A percentile compares a stretch with the other conserved stretches of the same genome.
phyloP scores from a whole-genome alignment of 2,113 vertebrate genomes.

The Amblyopsis rosae region DNA sequence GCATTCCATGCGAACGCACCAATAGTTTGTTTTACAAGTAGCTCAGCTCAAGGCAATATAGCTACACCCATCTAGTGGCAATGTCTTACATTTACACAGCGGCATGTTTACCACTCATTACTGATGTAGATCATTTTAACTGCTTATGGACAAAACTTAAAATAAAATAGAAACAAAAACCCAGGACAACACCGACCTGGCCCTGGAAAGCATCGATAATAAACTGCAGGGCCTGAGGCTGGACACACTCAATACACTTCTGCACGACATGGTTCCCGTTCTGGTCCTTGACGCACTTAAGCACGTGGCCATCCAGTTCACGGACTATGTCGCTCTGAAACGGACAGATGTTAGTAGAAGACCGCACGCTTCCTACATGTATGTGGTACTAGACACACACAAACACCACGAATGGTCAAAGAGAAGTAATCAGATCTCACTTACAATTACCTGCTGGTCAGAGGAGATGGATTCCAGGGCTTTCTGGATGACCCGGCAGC shows the following conservation, averaged over 20 bases:
- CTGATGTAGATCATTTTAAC: too few relatives aligned
- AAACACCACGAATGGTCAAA: not conserved
- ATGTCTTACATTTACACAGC: too few relatives aligned
- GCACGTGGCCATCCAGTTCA: slow-evolving; percentile 93
- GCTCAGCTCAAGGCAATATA: too few relatives aligned
- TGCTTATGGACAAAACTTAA: too few relatives aligned
- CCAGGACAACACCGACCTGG: slow-evolving; percentile 77
- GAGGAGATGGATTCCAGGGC: slow-evolving; percentile 96
- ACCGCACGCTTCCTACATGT: too few relatives aligned
- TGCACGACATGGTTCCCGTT: slow-evolving; percentile 98
- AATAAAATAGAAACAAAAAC: not conserved
- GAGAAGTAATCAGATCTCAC: slow-evolving; percentile 66
- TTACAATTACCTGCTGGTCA: slow-evolving; percentile 99
- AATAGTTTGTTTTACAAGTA: too few relatives aligned
- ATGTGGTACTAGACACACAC: too few relatives aligned
- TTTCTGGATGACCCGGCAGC: slow-evolving; percentile 96
- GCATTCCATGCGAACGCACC: too few relatives aligned
- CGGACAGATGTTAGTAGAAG: not conserved
- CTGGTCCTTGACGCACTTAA: slow-evolving; percentile 97
- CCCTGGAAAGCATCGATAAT: slow-evolving; percentile 96
- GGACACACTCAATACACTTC: slow-evolving; percentile 96
- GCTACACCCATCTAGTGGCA: too few relatives aligned
- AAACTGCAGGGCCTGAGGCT: slow-evolving; percentile 93
- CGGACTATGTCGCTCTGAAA: slow-evolving; percentile 93
- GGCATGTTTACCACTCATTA: too few relatives aligned